Evolutionary conservation across 1,140 invertebrate species (phyloP).

Genomic region (Spodoptera litura): DNA sequence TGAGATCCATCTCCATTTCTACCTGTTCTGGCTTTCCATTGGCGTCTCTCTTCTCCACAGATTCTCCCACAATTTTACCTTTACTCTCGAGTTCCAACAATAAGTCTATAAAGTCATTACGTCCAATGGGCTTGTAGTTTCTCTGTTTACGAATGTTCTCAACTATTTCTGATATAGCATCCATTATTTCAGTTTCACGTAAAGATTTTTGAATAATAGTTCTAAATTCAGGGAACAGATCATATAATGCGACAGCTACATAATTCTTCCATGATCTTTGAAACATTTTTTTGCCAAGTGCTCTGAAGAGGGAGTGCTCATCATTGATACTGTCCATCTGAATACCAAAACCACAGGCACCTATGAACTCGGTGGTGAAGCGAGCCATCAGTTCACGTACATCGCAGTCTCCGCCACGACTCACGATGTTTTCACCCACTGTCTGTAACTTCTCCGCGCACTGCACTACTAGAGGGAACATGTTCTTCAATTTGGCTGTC

Average conservation of each 20-base stretch:
- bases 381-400: conserved; percentile 69
- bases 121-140: conserved; percentile 68
- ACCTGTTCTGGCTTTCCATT: conserved; percentile 57
- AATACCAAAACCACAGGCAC: conserved; percentile 84
- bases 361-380: conserved; percentile 83
- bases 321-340: conserved; percentile 82
- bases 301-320: conserved; percentile 81
- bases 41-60: conserved; percentile 71
- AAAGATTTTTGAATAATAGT: conserved; percentile 37
- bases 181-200: conserved; percentile 68
- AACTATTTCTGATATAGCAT: conserved; percentile 54
- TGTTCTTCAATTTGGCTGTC: conserved; percentile 86
- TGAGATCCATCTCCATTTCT: conserved; percentile 62
- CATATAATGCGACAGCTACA: conserved; percentile 38
- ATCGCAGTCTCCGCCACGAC: conserved; percentile 54
- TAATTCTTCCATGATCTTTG: conserved; percentile 10
- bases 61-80: conserved; percentile 61
- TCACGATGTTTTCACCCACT: conserved; percentile 60
- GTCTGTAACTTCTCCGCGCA: conserved; percentile 76
- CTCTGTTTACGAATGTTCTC: conserved; percentile 76
- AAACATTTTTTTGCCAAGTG: conserved; percentile 70
- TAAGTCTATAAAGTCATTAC: conserved; percentile 87
- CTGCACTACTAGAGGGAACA: conserved; percentile 82
- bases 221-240: conserved; percentile 53
- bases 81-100: conserved; percentile 83